Evolutionary conservation across 2,888 invertebrate species (phyloP), one percentile per base, ranked within the genome.

Genomic region (Synanthedon andrenaeformis): DNA sequence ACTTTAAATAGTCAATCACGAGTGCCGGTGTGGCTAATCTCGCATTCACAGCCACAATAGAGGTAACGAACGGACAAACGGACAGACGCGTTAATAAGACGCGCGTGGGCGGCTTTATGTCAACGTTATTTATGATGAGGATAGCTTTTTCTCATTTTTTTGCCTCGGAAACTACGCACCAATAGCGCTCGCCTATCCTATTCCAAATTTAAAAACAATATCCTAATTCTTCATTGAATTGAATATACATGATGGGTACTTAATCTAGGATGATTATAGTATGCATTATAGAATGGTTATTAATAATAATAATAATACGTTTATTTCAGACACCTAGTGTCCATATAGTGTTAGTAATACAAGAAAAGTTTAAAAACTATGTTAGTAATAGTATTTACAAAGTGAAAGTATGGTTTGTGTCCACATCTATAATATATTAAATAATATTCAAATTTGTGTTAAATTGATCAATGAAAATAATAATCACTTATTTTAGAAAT

Each of bases 1-100:
- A 76, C 74, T 82, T 71, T 83, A 82, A 84, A 86, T 85, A 86
- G 85, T 85, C 85, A 83, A 86, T 86, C 84, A 86, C 79, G 83
- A 79, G 75, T 69, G 76, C 68, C 72, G 74, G 77, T 79, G 83
- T 82, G 78, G 85, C 84, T 82, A 84, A 87, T 84, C 85, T 80
- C 71, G 76, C 81, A 82, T 84, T 82, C 82, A 82, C 68, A 67
- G 66, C 67, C 74, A 86, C 86, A 86, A 86, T 86, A 68, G 82
- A 74, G 76, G 82, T 87, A 87, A 86, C 86, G 86, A 87, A 85
- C 85, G 81, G 72, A 82, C 84, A 74, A 74, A 82, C 83, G 74
- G 78, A 83, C 83, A 79, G 82, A 72, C 81, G 78, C 77, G 81
- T 74, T 84, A 85, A 83, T 84, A 84, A 84, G 85, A 79, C 73